A percentile compares a stretch with the other conserved stretches of the same genome.
Conservation (phyloP, 2,888 invertebrate genomes). For the Pristionchus arcanus region DNA sequence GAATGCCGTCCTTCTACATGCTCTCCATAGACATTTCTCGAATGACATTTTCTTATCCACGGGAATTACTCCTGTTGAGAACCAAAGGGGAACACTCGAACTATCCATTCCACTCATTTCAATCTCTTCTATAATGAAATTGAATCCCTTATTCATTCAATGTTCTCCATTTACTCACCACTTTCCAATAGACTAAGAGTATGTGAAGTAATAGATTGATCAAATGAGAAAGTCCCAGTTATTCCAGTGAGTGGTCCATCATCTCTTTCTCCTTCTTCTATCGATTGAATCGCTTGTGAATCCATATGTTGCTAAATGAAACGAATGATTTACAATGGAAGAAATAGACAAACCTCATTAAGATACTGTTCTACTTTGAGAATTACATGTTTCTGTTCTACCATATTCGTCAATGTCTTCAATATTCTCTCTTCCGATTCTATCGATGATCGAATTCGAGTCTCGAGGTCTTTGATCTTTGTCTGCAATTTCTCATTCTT, state of each 20-base stretch:
- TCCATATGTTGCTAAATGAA: conserved; percentile 46
- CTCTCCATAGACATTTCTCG: conserved; percentile 97
- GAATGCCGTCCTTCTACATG: conserved; percentile 96
- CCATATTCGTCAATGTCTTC: conserved; percentile 53
- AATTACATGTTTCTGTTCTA: conserved; percentile 44
- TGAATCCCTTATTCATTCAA: not conserved
- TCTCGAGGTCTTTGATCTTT: conserved; percentile 63
- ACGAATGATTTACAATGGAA: not conserved
- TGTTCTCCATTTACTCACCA: not conserved
- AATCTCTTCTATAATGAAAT: conserved; percentile 20
- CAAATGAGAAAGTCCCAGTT: conserved; percentile 50
- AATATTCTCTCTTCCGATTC: conserved; percentile 66
- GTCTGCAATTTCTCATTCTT: conserved; percentile 42
- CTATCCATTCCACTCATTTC: conserved; percentile 25
- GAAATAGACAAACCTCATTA: not conserved
- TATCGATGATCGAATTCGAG: conserved; percentile 70
- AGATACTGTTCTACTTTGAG: conserved; percentile 39
- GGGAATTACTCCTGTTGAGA: conserved; percentile 96
- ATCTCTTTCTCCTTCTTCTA: conserved; percentile 33
- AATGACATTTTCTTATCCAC: conserved; percentile 94
- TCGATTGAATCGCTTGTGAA: conserved; percentile 21
- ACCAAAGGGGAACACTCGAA: conserved; percentile 79
- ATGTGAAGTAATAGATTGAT: conserved; percentile 18
- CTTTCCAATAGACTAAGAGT: conserved; percentile 27
- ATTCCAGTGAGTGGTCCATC: conserved; percentile 42